Conservation (phyloP, 35 echinoderm and acorn worm genomes). For the Acanthaster planci region DNA sequence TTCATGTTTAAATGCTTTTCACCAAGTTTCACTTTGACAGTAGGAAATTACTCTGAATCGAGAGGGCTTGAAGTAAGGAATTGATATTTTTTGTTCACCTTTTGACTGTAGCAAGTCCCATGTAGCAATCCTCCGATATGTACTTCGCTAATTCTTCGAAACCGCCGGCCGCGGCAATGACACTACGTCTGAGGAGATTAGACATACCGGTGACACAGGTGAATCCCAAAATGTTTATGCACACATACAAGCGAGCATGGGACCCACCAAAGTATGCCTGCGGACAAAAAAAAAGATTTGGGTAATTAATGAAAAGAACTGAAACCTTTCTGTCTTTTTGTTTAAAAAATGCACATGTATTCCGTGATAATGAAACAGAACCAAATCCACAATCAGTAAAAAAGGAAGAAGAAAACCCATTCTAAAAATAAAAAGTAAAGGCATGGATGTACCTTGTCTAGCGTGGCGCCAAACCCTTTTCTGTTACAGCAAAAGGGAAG, state of each 20-base stretch:
- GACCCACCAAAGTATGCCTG: conserved; percentile 94
- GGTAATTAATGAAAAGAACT: neutral
- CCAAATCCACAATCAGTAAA: too few species aligned
- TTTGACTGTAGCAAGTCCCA: conserved; percentile 76
- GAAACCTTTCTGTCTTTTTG: too few species aligned
- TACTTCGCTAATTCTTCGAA: conserved; percentile 81
- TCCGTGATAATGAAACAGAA: too few species aligned
- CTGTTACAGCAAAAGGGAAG: conserved; percentile 77
- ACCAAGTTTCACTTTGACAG: too few species aligned
- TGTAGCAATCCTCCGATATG: conserved; percentile 96
- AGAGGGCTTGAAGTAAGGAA: too few species aligned
- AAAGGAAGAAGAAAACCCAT: too few species aligned
- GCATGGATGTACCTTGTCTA: conserved; percentile 74
- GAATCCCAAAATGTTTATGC: conserved; percentile 52
- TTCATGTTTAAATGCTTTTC: too few species aligned
- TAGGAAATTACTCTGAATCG: too few species aligned
- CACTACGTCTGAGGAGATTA: conserved; percentile 77
- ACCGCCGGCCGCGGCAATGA: conserved; percentile 80
- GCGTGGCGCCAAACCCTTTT: conserved; percentile 77
- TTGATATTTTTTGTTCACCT: conserved; percentile 66
- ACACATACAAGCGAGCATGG: conserved; percentile 86
- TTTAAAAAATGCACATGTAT: too few species aligned
- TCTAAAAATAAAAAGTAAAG: too few species aligned
- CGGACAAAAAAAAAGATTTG: too few species aligned
- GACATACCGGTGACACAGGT: conserved; percentile 95